Percentiles rank a stretch among this genome's conserved stretches.
These are phyloP conservation scores for Archilochus colubris DNA, from an alignment of 2,113 vertebrate genomes.

Conservation along the genomic window DNA sequence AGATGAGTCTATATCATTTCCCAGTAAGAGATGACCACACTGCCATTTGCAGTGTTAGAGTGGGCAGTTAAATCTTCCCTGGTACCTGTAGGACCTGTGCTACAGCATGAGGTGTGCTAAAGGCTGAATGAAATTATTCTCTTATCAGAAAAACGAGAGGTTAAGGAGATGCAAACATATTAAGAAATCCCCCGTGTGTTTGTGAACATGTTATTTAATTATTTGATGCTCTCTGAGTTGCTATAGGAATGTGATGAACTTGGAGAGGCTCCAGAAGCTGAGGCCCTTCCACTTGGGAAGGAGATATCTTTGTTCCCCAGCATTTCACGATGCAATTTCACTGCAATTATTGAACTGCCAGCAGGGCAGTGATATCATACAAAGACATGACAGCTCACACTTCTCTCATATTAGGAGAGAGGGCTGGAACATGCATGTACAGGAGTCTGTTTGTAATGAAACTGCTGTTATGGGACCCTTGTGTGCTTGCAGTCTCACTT, in stretches of 20 bases:
- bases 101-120: not conserved
- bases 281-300: not conserved
- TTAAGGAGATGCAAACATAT: not conserved
- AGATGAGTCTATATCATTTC: not conserved
- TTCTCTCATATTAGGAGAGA: conserved; percentile 44
- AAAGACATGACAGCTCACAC: conserved; percentile 56
- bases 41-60: not conserved
- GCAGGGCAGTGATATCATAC: conserved; percentile 37
- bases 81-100: not conserved
- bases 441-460: conserved; percentile 49
- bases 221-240: not conserved
- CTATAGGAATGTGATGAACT: not conserved
- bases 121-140: not conserved
- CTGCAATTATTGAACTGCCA: not conserved
- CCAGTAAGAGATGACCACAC: not conserved
- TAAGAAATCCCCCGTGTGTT: not conserved
- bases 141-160: not conserved
- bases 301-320: not conserved
- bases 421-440: conserved; percentile 2
- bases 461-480: conserved; percentile 7
- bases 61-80: not conserved
- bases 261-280: not conserved
- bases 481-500: conserved; percentile 33
- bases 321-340: not conserved
- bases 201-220: not conserved